A percentile compares a stretch with the other conserved stretches of the same genome.
Conservation (phyloP, 2,113 vertebrate genomes). For the Dendrocopos noguchii region DNA sequence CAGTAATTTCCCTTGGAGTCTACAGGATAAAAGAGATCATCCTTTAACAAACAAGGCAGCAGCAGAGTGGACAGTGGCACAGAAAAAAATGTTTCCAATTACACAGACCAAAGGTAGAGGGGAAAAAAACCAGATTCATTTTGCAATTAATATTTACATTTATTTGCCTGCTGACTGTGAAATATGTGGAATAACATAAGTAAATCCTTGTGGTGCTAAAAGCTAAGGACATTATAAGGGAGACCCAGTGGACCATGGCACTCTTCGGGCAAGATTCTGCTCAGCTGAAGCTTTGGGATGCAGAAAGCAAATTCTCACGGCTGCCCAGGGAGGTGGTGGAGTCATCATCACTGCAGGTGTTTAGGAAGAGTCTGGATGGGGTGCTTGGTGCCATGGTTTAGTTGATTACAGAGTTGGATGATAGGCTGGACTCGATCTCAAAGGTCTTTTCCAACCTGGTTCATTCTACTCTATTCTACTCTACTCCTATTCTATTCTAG, state of each 20-base stretch:
- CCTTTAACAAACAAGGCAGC: not conserved
- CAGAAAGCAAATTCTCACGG: not conserved
- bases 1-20: constrained; percentile 35
- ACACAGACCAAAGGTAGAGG: not conserved
- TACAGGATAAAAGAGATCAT: not conserved
- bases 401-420: too few species aligned
- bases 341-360: too few species aligned
- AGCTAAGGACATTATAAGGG: not conserved
- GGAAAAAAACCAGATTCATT: constrained; percentile 8
- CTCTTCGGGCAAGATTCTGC: not conserved
- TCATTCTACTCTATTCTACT: too few species aligned
- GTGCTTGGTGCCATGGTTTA: too few species aligned
- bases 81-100: constrained; percentile 49
- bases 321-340: too few species aligned
- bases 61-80: not conserved
- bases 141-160: constrained; percentile 53
- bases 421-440: too few species aligned
- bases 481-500: too few species aligned
- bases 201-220: not conserved
- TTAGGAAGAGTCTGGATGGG: too few species aligned
- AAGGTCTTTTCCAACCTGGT: too few species aligned
- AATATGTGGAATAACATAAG: constrained; percentile 3
- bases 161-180: constrained; percentile 22
- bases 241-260: not conserved
- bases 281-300: not conserved